Conservation (phyloP, 2,113 vertebrate genomes). For the Melanotaenia duboulayi region DNA sequence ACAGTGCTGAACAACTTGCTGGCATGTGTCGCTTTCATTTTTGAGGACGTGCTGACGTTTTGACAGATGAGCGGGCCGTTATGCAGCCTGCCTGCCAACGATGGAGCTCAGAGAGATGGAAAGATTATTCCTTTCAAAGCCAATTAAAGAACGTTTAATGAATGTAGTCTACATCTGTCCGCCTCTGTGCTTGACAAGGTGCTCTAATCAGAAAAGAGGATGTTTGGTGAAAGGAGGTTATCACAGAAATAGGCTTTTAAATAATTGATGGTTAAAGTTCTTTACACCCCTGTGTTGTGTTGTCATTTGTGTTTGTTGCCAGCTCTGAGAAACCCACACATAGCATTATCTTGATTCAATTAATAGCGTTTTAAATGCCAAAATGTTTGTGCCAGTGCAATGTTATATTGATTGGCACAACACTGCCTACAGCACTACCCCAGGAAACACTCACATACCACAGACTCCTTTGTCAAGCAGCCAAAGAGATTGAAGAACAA, state of each 20-base stretch:
- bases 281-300: slow-evolving; percentile 23
- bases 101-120: slow-evolving; percentile 56
- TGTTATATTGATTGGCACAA: slow-evolving; percentile 48
- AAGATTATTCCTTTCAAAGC: slow-evolving; percentile 75
- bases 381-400: slow-evolving; percentile 11
- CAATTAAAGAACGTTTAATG: slow-evolving; percentile 79
- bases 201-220: slow-evolving; percentile 51
- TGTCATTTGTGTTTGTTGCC: slow-evolving; percentile 13
- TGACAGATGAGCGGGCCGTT: slow-evolving; percentile 72
- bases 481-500: slow-evolving; percentile 53
- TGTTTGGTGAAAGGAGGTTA: slow-evolving; percentile 38
- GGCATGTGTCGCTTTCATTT: slow-evolving; percentile 71
- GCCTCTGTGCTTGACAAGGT: slow-evolving; percentile 59
- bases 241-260: slow-evolving; percentile 41
- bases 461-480: slow-evolving; percentile 32
- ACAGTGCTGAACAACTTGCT: slow-evolving; percentile 67
- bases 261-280: slow-evolving; percentile 25
- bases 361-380: slow-evolving; percentile 36
- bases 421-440: slow-evolving; percentile 48
- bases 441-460: slow-evolving; percentile 45
- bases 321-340: slow-evolving; percentile 1
- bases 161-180: slow-evolving; percentile 59
- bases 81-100: slow-evolving; percentile 61
- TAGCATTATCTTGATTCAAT: slow-evolving; percentile 2
- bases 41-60: slow-evolving; percentile 70